Conservation (phyloP, 2,888 invertebrate species). For the Cepaea hortensis region DNA sequence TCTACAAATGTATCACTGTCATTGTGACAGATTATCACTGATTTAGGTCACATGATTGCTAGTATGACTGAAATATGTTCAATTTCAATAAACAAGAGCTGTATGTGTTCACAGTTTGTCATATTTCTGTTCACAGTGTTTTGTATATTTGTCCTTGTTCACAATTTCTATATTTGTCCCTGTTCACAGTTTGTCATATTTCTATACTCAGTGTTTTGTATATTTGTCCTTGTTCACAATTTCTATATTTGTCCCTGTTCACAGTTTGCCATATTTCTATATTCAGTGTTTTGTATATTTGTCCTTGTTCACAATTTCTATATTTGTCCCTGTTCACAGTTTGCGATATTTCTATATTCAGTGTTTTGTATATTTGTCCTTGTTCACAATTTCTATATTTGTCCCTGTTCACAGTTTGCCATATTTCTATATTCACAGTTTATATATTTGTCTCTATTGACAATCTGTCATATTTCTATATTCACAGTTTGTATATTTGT, state of each 20-base stretch:
- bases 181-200: neutral
- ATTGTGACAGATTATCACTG: too few relatives aligned
- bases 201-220: neutral
- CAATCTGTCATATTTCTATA: too few relatives aligned
- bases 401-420: too few relatives aligned
- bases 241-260: too few relatives aligned
- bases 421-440: too few relatives aligned
- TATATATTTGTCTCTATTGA: too few relatives aligned
- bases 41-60: neutral
- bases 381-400: too few relatives aligned
- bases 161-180: neutral
- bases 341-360: neutral
- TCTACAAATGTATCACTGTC: too few relatives aligned
- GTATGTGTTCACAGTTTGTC: neutral
- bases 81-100: slow-evolving; percentile 5
- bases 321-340: neutral
- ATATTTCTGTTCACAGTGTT: neutral
- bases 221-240: too few relatives aligned
- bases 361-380: neutral
- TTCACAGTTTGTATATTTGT: too few relatives aligned
- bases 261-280: too few relatives aligned
- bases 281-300: too few relatives aligned
- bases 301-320: neutral
- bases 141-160: slow-evolving; percentile 18
- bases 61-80: neutral